Evolutionary conservation across 1,140 invertebrate genomes (phyloP).

Genomic region (Bombus huntii): DNA sequence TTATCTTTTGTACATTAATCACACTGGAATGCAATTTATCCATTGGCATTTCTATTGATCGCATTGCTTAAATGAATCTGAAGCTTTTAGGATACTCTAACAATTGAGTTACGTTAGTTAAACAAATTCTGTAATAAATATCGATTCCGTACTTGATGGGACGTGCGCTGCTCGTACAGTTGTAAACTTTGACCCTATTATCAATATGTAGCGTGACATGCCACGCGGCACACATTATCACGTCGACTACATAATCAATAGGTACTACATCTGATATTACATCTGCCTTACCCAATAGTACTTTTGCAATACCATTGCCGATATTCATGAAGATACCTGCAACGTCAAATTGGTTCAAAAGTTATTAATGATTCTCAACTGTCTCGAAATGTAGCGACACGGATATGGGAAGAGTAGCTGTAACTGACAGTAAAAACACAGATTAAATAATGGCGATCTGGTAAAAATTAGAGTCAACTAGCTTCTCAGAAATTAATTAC

Average conservation of each 20-base stretch:
- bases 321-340: conserved; percentile 92
- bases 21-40: no score
- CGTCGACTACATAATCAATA: conserved; percentile 94
- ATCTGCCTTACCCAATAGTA: conserved; percentile 89
- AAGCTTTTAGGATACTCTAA: not conserved
- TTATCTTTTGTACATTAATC: no score
- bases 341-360: conserved; percentile 35
- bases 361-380: no score
- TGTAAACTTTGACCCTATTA: conserved; percentile 89
- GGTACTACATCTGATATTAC: conserved; percentile 93
- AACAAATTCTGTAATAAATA: not conserved
- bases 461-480: no score
- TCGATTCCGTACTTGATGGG: conserved; percentile 84
- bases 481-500: no score
- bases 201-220: conserved; percentile 85
- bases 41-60: no score
- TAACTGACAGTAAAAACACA: no score
- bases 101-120: not conserved
- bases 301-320: conserved; percentile 92
- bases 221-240: conserved; percentile 93
- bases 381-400: no score
- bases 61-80: no score
- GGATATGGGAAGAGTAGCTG: no score
- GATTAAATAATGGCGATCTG: no score
- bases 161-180: conserved; percentile 93